These are phyloP conservation scores for Drosophila ambigua DNA, from an alignment of 1,140 invertebrate genomes.

Conservation along the genomic window DNA sequence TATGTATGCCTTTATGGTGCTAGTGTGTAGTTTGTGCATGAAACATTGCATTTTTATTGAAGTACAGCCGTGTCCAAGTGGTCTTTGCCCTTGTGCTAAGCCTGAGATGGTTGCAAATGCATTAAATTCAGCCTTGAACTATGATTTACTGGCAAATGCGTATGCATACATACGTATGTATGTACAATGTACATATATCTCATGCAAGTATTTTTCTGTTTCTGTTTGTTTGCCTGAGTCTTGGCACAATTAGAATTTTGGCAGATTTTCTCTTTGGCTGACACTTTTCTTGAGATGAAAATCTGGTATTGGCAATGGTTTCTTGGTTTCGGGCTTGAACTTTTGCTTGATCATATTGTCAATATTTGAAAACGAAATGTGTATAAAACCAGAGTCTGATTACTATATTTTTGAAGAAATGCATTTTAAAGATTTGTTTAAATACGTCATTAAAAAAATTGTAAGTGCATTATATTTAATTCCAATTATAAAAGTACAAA, in stretches of 20 bases:
- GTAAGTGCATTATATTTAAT: too few species aligned
- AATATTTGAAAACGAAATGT: constrained; percentile 9
- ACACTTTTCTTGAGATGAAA: constrained; percentile 45
- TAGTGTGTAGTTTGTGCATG: constrained; percentile 19
- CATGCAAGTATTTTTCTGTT: too few species aligned
- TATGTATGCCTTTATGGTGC: too few species aligned
- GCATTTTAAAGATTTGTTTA: too few species aligned
- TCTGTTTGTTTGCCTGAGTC: constrained; percentile 26
- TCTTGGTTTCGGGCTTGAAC: background rate
- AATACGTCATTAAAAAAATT: too few species aligned
- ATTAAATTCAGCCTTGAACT: constrained; percentile 54
- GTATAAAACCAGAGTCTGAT: too few species aligned
- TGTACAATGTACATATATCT: too few species aligned
- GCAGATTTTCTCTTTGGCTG: constrained; percentile 33
- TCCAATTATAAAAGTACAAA: too few species aligned
- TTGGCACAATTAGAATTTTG: constrained; percentile 53
- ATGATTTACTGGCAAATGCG: constrained; percentile 26
- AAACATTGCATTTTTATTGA: constrained; percentile 41
- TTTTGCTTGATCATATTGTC: constrained; percentile 16
- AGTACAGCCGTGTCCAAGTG: constrained; percentile 33
- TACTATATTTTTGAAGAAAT: too few species aligned
- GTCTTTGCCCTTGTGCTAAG: constrained; percentile 38
- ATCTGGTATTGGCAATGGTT: constrained; percentile 26
- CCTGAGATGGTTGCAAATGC: constrained; percentile 26
- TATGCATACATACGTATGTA: background rate